Percentiles rank a stretch among this genome's conserved stretches.
Conservation (phyloP, 2,888 invertebrate species). For the Eupithecia centaureata region DNA sequence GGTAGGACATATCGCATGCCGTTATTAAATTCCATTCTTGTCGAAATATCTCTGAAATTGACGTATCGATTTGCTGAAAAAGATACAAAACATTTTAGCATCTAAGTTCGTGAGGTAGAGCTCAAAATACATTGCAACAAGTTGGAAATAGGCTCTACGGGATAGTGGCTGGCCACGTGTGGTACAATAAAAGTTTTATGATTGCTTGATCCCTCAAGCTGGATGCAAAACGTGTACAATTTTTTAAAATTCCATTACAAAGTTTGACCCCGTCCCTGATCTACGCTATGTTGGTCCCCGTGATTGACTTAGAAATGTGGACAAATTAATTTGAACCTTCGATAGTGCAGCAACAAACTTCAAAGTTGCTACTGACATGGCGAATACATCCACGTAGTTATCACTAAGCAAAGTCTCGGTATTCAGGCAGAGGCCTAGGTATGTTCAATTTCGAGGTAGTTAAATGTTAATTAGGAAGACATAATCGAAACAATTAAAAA, state of each 20-base stretch:
- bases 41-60: constrained; percentile 35
- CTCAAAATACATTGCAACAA: background rate
- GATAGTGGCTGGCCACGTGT: background rate
- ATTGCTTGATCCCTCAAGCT: no score
- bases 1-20: constrained; percentile 34
- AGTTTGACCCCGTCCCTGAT: background rate
- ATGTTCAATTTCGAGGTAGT: no score
- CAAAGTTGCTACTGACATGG: background rate
- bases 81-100: constrained; percentile 12
- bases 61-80: constrained; percentile 29
- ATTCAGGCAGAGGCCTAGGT: no score
- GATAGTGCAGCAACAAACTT: background rate
- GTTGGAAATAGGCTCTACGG: background rate
- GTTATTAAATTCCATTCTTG: constrained; percentile 45
- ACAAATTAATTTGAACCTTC: background rate
- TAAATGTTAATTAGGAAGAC: no score
- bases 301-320: background rate
- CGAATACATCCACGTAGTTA: no score
- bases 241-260: constrained; percentile 1
- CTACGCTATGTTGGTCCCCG: background rate
- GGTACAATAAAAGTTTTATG: background rate
- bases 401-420: no score
- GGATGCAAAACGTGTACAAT: background rate
- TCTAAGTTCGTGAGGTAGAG: constrained; percentile 4
- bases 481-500: no score